These are phyloP conservation scores for Rhynchopsitta pachyrhyncha DNA, from an alignment of 2,113 vertebrate species.

Conservation along the genomic window DNA sequence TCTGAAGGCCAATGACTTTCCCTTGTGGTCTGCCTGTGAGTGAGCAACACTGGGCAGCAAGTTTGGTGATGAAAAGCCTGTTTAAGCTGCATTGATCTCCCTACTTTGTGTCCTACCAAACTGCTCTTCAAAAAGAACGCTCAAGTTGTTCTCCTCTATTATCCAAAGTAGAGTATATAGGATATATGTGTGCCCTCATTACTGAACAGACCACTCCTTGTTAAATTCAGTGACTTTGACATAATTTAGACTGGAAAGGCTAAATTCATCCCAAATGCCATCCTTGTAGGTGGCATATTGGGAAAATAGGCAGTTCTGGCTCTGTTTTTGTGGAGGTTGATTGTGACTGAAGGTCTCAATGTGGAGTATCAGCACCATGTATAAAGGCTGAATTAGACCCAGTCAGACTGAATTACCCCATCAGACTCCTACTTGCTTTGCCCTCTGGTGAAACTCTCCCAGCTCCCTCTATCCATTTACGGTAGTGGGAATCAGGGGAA, in stretches of 20 bases:
- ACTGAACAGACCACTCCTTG: neutral
- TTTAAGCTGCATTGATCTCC: neutral
- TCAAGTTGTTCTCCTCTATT: neutral
- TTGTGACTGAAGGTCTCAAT: neutral
- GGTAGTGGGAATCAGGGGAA: neutral
- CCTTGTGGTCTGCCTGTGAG: neutral
- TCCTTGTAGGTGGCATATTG: neutral
- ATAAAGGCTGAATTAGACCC: neutral
- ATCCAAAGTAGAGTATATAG: accelerated
- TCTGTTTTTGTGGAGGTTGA: neutral
- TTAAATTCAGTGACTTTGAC: neutral
- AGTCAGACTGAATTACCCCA: neutral
- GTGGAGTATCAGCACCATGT: no score
- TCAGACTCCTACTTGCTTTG: neutral
- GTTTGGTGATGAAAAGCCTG: neutral
- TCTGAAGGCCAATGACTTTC: neutral
- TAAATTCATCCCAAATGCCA: neutral
- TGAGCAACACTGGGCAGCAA: neutral
- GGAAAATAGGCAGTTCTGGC: neutral
- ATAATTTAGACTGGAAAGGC: neutral
- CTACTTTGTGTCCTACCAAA: neutral
- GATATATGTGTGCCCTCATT: neutral
- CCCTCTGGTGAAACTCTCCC: neutral
- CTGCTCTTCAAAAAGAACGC: neutral
- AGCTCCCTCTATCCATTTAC: neutral